phyloP scores from a whole-genome alignment of 2,888 invertebrate genomes.

The Cantharis flavilabris region DNA sequence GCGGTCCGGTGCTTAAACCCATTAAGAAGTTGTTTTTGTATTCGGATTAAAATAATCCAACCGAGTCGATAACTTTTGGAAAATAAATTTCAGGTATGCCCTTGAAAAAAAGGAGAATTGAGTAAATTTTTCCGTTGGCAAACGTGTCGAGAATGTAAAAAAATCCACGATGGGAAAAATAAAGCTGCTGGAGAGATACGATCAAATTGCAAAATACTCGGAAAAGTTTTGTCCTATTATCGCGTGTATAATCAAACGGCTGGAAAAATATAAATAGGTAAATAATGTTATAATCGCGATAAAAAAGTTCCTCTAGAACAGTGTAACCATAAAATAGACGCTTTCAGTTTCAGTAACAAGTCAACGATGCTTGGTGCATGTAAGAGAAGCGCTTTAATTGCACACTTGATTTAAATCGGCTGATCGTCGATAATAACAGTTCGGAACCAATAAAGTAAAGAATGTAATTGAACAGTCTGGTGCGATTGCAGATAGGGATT shows the following conservation, averaged over 20 bases:
- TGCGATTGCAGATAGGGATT: conserved; percentile 19
- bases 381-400: conserved; percentile 15
- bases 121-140: not conserved
- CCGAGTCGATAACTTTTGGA: not conserved
- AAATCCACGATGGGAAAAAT: not conserved
- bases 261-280: not conserved
- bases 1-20: not conserved
- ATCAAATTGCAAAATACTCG: not conserved
- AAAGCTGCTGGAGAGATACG: not conserved
- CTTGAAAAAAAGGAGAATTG: not conserved
- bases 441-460: conserved; percentile 24
- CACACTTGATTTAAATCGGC: conserved; percentile 18
- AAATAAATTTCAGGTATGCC: not conserved
- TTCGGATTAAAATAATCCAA: not conserved
- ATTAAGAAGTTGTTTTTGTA: not conserved
- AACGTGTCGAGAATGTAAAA: not conserved
- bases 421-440: conserved; percentile 22
- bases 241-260: not conserved
- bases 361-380: conserved; percentile 6
- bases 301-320: not conserved
- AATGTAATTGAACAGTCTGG: conserved; percentile 21
- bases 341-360: conserved; percentile 12
- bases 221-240: not conserved
- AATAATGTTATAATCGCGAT: not conserved
- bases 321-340: conserved; percentile 5